Evolutionary conservation across 1,140 invertebrate genomes (phyloP), one percentile per base, ranked within the genome.

Genomic region (Ceratosolen fusciceps): DNA sequence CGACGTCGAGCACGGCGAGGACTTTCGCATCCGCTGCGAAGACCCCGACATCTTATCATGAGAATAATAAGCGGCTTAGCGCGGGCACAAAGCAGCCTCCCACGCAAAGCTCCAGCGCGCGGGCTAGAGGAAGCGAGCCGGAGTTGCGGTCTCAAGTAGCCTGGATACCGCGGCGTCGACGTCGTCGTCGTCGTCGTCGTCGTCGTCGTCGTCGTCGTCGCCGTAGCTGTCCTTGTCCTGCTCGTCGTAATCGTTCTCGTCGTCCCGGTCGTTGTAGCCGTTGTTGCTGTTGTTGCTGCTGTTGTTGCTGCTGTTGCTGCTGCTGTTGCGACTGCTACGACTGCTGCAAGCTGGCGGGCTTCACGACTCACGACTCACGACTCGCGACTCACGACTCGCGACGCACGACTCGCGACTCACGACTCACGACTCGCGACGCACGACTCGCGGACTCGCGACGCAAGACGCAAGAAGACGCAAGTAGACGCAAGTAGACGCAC

Each of bases 1-100:
- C 37, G 92, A 91, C 76, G 91, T 91, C 80, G 93, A 92, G 86
- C 92, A 93, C 84, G 93, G 93, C 80, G 93, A 93, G 83, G 93
- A 93, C 88, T 93, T 94, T 85, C 93, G 91, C 88, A 93, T 92
- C 85, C 93, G 92, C 83, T 91, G 89, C 81, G 88, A 88, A 79
- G 87, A 85, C 85, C 91, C 91, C 87, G 93, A 92, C 92, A 93
- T 93, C 87, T 90, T 88, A 47, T 71, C 68, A 49, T 49, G 43
- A 71, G 43, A 71, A 19, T 47, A 71, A 19, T 47, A 3, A 5
- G 39, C 62, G 29, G 24, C 3, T 2, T 0, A 43, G 19, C 21
- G 62, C 67, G 2, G 24, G 39, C 39, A 70, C 67, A 26, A 47
- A 70, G 67, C 39, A 43, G 65, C 65, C 65, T 65, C 60, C 58